These are phyloP conservation scores for Papilio dardanus DNA, from an alignment of 1,140 invertebrate genomes.

Conservation along the genomic window DNA sequence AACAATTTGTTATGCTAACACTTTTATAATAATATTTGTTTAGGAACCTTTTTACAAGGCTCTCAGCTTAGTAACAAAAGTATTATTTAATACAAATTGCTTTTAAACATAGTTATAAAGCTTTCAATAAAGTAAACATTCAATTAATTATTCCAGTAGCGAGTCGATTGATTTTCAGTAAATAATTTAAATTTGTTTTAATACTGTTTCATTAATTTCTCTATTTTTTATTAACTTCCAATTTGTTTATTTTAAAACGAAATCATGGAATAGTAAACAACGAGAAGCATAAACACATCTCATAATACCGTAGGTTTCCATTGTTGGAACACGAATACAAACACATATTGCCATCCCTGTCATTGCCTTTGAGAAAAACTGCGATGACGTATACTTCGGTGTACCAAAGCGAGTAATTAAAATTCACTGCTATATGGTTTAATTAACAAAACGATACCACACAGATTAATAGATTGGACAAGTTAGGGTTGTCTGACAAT, in stretches of 20 bases:
- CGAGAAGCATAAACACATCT: neutral
- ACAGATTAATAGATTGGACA: neutral
- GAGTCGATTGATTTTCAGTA: neutral
- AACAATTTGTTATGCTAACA: slow-evolving; percentile 14
- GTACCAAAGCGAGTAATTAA: too few species aligned
- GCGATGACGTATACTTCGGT: neutral
- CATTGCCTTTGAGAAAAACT: neutral
- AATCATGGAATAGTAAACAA: neutral
- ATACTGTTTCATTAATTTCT: too few species aligned
- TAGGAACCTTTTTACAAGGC: slow-evolving; percentile 1
- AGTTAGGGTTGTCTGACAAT: neutral
- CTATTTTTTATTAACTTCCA: neutral
- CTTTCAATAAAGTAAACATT: too few species aligned
- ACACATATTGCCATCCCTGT: neutral
- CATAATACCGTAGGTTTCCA: neutral
- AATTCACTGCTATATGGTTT: neutral
- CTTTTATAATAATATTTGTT: slow-evolving; percentile 30
- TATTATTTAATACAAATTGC: neutral
- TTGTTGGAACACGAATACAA: neutral
- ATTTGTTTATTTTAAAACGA: neutral
- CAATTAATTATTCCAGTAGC: too few species aligned
- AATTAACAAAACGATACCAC: slow-evolving; percentile 1
- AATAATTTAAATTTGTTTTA: neutral
- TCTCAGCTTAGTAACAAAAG: neutral
- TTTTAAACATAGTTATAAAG: neutral